A percentile compares a stretch with the other conserved stretches of the same genome.
Conservation (phyloP, 2,888 invertebrate genomes). For the Conchocele bisecta region DNA sequence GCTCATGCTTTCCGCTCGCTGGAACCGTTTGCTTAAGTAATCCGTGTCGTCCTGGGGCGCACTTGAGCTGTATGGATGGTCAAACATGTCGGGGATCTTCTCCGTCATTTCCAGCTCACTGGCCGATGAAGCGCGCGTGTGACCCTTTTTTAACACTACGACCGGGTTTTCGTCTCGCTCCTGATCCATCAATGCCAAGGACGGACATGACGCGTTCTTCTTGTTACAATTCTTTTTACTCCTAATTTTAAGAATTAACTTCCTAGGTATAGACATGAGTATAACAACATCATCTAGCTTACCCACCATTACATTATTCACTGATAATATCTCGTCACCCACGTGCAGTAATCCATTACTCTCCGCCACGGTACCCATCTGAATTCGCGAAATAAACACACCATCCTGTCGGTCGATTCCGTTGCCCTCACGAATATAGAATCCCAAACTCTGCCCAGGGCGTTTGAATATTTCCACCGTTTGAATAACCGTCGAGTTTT, state of each 20-base stretch:
- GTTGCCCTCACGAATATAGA: constrained; percentile 99
- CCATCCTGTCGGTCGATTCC: constrained; percentile 97
- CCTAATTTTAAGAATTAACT: constrained; percentile 94
- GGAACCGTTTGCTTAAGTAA: constrained; percentile 63
- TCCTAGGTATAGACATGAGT: constrained; percentile 99
- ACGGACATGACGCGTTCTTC: constrained; percentile 78
- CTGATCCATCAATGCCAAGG: constrained; percentile 75
- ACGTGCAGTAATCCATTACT: constrained; percentile 98
- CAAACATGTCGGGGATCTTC: constrained; percentile 76
- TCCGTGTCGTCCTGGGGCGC: constrained; percentile 64
- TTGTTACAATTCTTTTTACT: constrained; percentile 76
- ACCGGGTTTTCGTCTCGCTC: constrained; percentile 77
- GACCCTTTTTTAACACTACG: constrained; percentile 79
- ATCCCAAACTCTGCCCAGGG: constrained; percentile 98
- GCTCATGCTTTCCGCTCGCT: constrained; percentile 60
- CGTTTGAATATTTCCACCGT: constrained; percentile 98
- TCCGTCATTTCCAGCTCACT: constrained; percentile 79
- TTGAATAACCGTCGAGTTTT: constrained; percentile 78
- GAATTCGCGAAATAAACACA: constrained; percentile 98
- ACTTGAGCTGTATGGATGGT: constrained; percentile 60
- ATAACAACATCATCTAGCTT: constrained; percentile 99
- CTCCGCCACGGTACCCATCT: constrained; percentile 97
- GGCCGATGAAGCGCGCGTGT: constrained; percentile 73
- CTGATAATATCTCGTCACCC: constrained; percentile 98
- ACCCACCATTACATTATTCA: constrained; percentile 98